Evolutionary conservation across 2,113 vertebrate species (phyloP).

Genomic region (Uria aalge): DNA sequence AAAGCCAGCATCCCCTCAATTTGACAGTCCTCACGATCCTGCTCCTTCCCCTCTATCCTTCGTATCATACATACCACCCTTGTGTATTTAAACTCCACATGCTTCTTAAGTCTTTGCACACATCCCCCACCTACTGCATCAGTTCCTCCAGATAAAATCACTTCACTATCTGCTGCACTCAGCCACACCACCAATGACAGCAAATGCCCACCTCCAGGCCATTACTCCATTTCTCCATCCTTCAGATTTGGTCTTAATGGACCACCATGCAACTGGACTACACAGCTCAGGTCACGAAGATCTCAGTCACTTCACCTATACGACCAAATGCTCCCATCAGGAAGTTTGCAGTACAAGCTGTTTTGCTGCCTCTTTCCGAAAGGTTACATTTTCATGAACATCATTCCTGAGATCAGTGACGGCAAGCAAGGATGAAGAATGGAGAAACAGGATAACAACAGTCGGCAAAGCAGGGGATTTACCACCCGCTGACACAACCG

Average conservation of each 20-base stretch:
- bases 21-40: not conserved
- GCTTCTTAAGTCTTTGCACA: not conserved
- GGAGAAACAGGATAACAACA: not conserved
- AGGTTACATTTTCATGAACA: not conserved
- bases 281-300: not conserved
- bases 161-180: not conserved
- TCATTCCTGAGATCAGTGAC: fast-evolving
- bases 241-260: not conserved
- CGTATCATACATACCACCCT: not conserved
- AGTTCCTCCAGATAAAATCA: not conserved
- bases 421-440: not conserved
- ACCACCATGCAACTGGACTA: not conserved
- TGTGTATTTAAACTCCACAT: not conserved
- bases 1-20: not conserved
- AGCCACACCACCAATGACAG: too few species aligned
- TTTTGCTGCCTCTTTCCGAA: not conserved
- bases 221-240: not conserved
- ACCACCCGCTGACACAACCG: not conserved
- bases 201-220: not conserved
- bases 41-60: not conserved
- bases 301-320: fast-evolving
- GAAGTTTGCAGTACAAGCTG: not conserved
- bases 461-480: not conserved
- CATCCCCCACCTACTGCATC: not conserved
- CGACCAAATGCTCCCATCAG: not conserved